Base-by-base conservation (phyloP, 1,140 invertebrate species). In the Papilio aristodemus region DNA sequence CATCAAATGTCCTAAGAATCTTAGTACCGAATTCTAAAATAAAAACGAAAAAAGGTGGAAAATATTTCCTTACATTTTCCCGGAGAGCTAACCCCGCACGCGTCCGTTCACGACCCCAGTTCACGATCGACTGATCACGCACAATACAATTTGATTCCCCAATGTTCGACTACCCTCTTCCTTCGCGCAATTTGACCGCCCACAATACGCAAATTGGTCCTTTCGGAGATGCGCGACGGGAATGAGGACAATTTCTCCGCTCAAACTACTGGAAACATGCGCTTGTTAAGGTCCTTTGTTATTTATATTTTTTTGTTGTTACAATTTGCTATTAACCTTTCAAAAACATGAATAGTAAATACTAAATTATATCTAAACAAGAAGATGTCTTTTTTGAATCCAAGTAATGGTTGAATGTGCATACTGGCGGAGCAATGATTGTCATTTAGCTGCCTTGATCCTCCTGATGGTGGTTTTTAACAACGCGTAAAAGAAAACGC, bases 201-300 rank as follows among this genome's bases (percentile, higher is more conserved):
- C 54, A 76, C 77, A 82, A 80, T 77, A 80, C 77, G 70, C 63
- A 80, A 83, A 79, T 83, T 83, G 80, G 76, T 74, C 73, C 77
- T 80, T 80, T 80, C 70, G 71, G 66, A 63, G 59, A 62, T 62
- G 59, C 59, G 71, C 36, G 46, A 32, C 39, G 62, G 70, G 67
- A 77, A 75, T 73, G 72, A 72, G 79, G 76, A 81, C 78, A 85
- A 85, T 83, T 83, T 85, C 77, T 69, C 67, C 63, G 76, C 68
- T 80, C 79, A 83, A 83, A 85, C 81, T 83, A 76, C 73, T 79
- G 83, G 83, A 83, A 85, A 82, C 72, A 69, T 73, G 39, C 71
- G 71, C 73, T 80, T 80, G 77, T 83, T 80, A 77, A 67, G 25
- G 59, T 60, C 32, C 70, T 75, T 83, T 83, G 77, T 79, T 71